Evolutionary conservation across 2,888 invertebrate genomes (phyloP), one percentile per base, ranked within the genome.

Genomic region (Sialis fuliginosa): DNA sequence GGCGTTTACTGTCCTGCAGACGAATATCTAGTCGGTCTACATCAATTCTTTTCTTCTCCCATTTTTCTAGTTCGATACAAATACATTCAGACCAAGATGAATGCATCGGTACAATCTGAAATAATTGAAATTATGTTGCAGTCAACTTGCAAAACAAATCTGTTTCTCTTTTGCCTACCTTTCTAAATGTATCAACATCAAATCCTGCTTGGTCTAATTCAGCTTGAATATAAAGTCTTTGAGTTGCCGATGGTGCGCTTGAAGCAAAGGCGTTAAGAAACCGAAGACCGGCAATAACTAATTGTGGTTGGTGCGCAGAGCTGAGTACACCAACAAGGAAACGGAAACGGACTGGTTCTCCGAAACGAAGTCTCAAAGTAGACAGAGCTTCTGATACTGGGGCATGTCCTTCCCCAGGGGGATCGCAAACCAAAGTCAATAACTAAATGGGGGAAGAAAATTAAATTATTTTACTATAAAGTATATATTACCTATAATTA

Each of bases 341-440:
- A 50, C 92, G 75, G 66, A 93, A 93, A 59, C 92, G 76, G 6
- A 92, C 91, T 0, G 92, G 91, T 61, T 95, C 93, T 4, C 90
- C 91, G 60, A 87, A 88, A 49, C 90, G 75, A 6, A 93, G 69
- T 35, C 92, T 73, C 46, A 93, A 70, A 0, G 91, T 89, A 0
- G 91, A 88, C 53, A 93, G 74, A 0, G 93, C 90, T 63, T 93
- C 93, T 1, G 91, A 85, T 10, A 93, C 87, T 52, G 86, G 80
- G 37, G 79, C 75, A 66, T 91, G 89, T 1, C 91, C 92, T 47
- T 71, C 74, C 1, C 74, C 76, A 6, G 77, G 74, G 9, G 78
- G 71, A 55, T 84, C 82, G 61, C 91, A 89, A 12, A 86, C 81
- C 60, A 82, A 81, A 43, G 89, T 86, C 54, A 93, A 70, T 41